A percentile compares a stretch with the other conserved stretches of the same genome.
phyloP scores from a whole-genome alignment of 2,113 vertebrate genomes.

The Tragelaphus strepsiceros region DNA sequence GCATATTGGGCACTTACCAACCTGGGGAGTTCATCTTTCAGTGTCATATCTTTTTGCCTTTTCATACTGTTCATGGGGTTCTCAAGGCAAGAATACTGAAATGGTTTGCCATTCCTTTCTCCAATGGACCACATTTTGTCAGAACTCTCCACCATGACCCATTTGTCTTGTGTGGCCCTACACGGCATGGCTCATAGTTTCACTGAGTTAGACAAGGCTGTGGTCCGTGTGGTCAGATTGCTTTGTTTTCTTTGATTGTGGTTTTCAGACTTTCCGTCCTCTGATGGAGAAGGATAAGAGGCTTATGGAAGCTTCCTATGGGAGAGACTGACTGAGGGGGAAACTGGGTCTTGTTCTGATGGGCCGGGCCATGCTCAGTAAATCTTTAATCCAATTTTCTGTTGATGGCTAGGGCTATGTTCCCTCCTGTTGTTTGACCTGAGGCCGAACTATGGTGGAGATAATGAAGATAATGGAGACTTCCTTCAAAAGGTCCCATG shows the following conservation, averaged over 20 bases:
- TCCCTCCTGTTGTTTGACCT: not conserved
- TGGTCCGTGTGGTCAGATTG: not conserved
- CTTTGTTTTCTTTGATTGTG: not conserved
- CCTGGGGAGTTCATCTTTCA: not conserved
- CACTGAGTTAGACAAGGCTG: not conserved
- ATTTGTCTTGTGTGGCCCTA: fast-evolving
- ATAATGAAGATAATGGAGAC: not conserved
- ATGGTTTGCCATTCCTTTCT: not conserved
- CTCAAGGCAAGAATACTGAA: not conserved
- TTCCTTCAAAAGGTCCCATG: not conserved
- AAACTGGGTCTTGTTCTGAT: not conserved
- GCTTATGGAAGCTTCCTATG: not conserved
- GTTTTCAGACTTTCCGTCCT: not conserved
- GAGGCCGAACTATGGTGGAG: not conserved
- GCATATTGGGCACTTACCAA: not conserved
- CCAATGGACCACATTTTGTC: not conserved
- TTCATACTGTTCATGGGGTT: not conserved
- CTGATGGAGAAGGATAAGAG: not conserved
- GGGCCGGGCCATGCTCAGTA: not conserved
- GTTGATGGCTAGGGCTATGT: not conserved
- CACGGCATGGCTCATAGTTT: not conserved
- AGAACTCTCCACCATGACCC: not conserved
- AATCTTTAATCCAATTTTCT: not conserved
- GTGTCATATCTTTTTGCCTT: not conserved
- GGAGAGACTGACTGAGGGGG: not conserved